A percentile compares a stretch with the other conserved stretches of the same genome.
phyloP scores from a whole-genome alignment of 2,888 invertebrate genomes.

The Plemyria rubiginata region DNA sequence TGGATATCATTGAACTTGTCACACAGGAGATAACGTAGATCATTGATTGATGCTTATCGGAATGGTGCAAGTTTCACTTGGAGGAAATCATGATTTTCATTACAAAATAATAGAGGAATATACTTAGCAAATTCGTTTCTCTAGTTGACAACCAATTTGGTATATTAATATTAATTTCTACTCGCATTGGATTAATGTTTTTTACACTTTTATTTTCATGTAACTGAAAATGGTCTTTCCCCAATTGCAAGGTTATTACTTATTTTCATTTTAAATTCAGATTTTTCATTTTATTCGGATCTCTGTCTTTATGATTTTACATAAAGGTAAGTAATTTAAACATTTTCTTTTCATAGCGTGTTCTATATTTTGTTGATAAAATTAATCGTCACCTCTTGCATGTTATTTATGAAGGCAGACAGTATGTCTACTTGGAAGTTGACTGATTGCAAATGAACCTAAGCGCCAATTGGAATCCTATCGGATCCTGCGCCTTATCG shows the following conservation, averaged over 20 bases:
- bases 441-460: conserved; percentile 7
- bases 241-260: too few species aligned
- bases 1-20: conserved; percentile 78
- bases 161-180: too few species aligned
- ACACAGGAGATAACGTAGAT: conserved; percentile 65
- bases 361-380: background rate
- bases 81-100: conserved; percentile 1
- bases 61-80: conserved; percentile 29
- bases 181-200: too few species aligned
- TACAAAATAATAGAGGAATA: background rate
- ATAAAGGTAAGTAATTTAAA: background rate
- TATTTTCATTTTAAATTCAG: too few species aligned
- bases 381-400: background rate
- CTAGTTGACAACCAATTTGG: too few species aligned
- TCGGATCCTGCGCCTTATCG: background rate
- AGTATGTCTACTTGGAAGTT: conserved; percentile 11
- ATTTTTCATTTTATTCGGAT: background rate
- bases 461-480: background rate
- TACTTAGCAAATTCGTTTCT: too few species aligned
- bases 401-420: conserved; percentile 7
- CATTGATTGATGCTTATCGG: conserved; percentile 42
- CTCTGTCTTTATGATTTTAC: background rate
- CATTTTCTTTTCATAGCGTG: background rate
- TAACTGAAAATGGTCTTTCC: too few species aligned
- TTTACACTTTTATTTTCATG: too few species aligned